Base-by-base conservation (phyloP, 2,113 vertebrate genomes). In the Silurus glanis region DNA sequence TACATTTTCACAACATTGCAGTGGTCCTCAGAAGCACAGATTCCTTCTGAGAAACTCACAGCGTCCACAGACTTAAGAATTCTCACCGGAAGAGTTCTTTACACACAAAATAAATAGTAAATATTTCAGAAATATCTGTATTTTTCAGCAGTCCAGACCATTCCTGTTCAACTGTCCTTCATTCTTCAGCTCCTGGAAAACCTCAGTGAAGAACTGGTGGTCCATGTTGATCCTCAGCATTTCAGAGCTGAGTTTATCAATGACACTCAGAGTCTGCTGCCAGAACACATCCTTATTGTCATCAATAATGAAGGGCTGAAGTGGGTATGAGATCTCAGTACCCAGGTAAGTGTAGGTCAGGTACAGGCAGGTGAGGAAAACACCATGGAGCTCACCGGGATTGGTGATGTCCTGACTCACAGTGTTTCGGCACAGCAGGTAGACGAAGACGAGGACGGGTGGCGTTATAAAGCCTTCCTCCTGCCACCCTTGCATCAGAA, bases 281-380 rank as follows among this genome's bases (percentile, higher is more conserved):
- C 97, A 99, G 94, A 99, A 99, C 87, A 96, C 94, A 88, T 98
- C 98, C 93, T 97, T 96, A 94, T 97, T 96, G 67, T 96, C 90
- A 84, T 99, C 97, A 91, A 95, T 96, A 86, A 99, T 96, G 91
- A 99, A 99, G 83, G 98, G 98, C 92, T 98, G 99, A 89, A 99
- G 96, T 0, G 98, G 98, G 93, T 99, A 99, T 59, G 98, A 99
- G 93, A 99, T 99, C 93, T 99, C 98, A 90, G 97, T 97, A 91
- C 98, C 98, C 96, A 99, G 97, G 93, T 99, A 99, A 80, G 97
- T 98, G 92, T 99, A 99, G 90, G 97, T 95, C 87, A 99, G 95
- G 95, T 99, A 99, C 87, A 99, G 96, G 94, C 98, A 99, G 88
- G 97, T 98, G 91, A 99, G 97, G 89, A 99, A 97, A 90, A 95